Base-by-base conservation (phyloP, 1,140 invertebrate species). In the Cotesia typhae region DNA sequence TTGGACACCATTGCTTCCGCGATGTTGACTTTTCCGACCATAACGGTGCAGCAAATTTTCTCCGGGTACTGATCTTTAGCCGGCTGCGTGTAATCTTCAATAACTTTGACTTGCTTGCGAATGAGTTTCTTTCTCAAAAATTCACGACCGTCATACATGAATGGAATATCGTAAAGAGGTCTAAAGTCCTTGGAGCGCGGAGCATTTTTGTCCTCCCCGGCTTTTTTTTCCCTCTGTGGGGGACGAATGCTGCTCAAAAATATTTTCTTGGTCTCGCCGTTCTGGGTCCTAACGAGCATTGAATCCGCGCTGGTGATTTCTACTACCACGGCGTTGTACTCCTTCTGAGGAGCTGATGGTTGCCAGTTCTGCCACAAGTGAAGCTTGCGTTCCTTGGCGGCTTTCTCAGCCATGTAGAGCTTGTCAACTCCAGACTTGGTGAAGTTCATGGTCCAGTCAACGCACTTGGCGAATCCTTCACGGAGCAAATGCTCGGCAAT, bases 101-200 rank as follows among this genome's bases (percentile, higher is more conserved):
- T 92, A 4, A 98, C 94, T 80, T 95, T 94, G 0, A 98, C 96
- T 81, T 94, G 96, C 84, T 99, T 99, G 2, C 97, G 96, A 82
- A 99, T 95, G 0, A 99, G 88, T 84, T 97, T 97, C 81, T 98
- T 99, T 37, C 98, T 90, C 3, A 99, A 87, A 83, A 96, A 99
- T 88, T 99, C 98, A 73, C 98, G 90, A 0, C 97, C 97, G 85
- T 99, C 98, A 84, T 94, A 98, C 95, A 99, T 96, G 90, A 94
- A 98, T 4, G 98, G 98, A 79, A 99, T 95, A 80, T 99, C 98
- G 83, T 99, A 99, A 0, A 99, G 89, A 1, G 96, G 95, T 73
- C 94, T 89, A 80, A 93, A 92, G 84, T 91, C 90, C 83, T 90
- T 88, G 73, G 90, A 82, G 75, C 90, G 89, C 38, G 88, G 87